Percentiles rank a stretch among this genome's conserved stretches.
Evolutionary conservation across 30 jellyfish, hydroid and myxozoan genomes (phyloP).

Genomic region (Nemopilema nomurai): DNA sequence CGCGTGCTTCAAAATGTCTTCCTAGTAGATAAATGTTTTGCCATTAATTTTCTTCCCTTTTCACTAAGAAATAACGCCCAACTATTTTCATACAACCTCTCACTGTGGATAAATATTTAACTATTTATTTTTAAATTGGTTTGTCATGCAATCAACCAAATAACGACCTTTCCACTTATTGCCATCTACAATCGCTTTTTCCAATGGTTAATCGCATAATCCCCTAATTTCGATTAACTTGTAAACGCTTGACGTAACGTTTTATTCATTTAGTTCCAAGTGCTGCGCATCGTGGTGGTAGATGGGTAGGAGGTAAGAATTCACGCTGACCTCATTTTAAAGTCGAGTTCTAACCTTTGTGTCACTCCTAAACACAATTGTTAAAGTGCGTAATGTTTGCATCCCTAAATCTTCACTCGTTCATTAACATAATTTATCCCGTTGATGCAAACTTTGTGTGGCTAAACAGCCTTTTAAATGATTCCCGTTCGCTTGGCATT

Average conservation of each 20-base stretch:
- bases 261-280: conserved; percentile 35
- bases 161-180: background rate
- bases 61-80: too few relatives aligned
- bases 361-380: background rate
- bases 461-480: too few relatives aligned
- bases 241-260: background rate
- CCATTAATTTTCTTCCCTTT: too few relatives aligned
- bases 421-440: background rate
- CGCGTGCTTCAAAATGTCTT: too few relatives aligned
- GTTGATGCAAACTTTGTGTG: too few relatives aligned
- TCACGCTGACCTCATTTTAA: background rate
- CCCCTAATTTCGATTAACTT: background rate
- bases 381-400: background rate
- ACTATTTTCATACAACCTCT: too few relatives aligned
- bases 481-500: too few relatives aligned
- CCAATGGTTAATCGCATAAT: background rate
- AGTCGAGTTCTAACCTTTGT: background rate
- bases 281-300: conserved; percentile 43
- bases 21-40: too few relatives aligned
- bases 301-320: conserved; percentile 57
- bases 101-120: too few relatives aligned
- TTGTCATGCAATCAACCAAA: background rate
- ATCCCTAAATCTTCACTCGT: background rate
- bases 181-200: background rate
- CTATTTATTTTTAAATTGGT: too few relatives aligned